Conservation (phyloP, 2,888 invertebrate genomes). For the Ormia ochracea region DNA sequence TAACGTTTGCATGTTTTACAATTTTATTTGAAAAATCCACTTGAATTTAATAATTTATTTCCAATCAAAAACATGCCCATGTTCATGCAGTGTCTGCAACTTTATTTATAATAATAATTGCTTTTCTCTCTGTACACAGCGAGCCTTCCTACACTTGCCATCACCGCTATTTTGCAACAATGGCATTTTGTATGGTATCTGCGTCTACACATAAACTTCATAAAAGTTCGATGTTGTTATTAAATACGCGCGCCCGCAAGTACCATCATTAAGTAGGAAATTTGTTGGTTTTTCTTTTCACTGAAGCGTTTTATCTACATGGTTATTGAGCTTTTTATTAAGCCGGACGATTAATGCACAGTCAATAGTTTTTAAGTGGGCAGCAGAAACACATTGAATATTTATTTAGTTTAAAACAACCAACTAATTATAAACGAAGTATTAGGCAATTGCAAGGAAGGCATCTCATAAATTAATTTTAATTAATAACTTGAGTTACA, state of each 20-base stretch:
- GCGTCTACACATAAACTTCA: neutral
- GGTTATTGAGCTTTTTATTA: conserved; percentile 8
- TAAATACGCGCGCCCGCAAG: neutral
- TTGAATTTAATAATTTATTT: conserved; percentile 35
- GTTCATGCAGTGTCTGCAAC: neutral
- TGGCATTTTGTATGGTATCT: neutral
- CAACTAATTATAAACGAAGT: too few species aligned
- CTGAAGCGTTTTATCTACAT: neutral
- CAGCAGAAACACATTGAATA: too few species aligned
- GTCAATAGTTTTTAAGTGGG: neutral
- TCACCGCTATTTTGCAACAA: neutral
- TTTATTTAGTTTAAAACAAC: too few species aligned
- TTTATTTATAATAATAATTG: conserved; percentile 17
- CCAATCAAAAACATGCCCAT: conserved; percentile 13
- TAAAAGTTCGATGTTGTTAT: neutral
- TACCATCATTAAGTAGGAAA: neutral
- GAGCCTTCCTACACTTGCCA: neutral
- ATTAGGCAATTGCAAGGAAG: too few species aligned
- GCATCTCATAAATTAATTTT: too few species aligned
- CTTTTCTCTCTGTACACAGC: neutral
- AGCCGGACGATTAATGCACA: neutral
- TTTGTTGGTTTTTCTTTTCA: neutral
- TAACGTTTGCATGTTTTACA: neutral
- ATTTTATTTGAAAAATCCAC: neutral
- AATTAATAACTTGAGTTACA: too few species aligned